These are phyloP conservation scores for Tenebrosternarchus preto DNA, from an alignment of 2,113 vertebrate genomes.

Conservation along the genomic window DNA sequence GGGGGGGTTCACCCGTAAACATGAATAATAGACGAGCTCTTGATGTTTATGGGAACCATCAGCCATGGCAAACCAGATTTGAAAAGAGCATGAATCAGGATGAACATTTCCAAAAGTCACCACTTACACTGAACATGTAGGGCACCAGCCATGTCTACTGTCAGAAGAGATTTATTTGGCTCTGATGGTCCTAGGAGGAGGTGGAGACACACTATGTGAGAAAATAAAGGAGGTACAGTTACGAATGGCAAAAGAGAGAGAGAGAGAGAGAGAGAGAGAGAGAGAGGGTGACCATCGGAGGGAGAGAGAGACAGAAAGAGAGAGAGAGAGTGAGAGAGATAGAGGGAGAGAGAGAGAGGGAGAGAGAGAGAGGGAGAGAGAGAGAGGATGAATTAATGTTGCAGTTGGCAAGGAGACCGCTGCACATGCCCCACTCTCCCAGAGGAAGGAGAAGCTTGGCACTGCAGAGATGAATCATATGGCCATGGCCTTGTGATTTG, in stretches of 20 bases:
- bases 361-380: slow-evolving; percentile 4
- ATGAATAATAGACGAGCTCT: not conserved
- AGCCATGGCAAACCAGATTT: slow-evolving; percentile 5
- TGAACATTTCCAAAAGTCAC: slow-evolving; percentile 66
- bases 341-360: slow-evolving; percentile 11
- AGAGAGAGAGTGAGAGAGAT: slow-evolving; percentile 16
- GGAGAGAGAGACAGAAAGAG: not conserved
- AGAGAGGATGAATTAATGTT: slow-evolving; percentile 54
- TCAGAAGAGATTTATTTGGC: slow-evolving; percentile 54
- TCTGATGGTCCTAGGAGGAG: slow-evolving; percentile 45
- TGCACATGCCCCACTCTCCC: slow-evolving; percentile 65
- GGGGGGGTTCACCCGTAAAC: not conserved
- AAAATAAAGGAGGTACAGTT: slow-evolving; percentile 60
- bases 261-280: not conserved
- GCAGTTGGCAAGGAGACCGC: slow-evolving; percentile 73
- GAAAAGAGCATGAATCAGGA: slow-evolving; percentile 39
- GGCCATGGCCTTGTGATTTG: slow-evolving; percentile 60
- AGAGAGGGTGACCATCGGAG: not conserved
- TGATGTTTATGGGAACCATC: not conserved
- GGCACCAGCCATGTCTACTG: slow-evolving; percentile 34
- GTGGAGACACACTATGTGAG: slow-evolving; percentile 63
- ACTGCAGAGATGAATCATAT: slow-evolving; percentile 74
- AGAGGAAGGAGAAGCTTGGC: slow-evolving; percentile 69
- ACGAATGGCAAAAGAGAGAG: slow-evolving; percentile 62
- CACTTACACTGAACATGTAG: slow-evolving; percentile 54